These are phyloP conservation scores for Amyelois transitella DNA, from an alignment of 1,140 invertebrate genomes.

Conservation along the genomic window DNA sequence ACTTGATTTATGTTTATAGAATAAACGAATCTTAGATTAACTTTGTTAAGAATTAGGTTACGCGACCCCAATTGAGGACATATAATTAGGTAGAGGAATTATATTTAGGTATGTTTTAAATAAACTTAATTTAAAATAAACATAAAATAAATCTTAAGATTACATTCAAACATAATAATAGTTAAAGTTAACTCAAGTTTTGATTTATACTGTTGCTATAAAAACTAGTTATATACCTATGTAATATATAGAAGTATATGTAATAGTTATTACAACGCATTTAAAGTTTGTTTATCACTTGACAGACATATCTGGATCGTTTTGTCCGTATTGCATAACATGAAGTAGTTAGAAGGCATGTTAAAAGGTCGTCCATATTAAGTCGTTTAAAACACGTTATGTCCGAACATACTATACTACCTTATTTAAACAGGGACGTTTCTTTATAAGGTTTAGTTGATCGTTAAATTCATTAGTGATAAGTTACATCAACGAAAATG, in stretches of 20 bases:
- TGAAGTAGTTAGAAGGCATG: neutral
- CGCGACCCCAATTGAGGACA: too few species aligned
- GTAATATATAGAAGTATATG: neutral
- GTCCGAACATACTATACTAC: conserved; percentile 16
- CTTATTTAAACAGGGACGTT: conserved; percentile 36
- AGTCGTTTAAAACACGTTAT: conserved; percentile 52
- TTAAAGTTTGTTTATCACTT: neutral
- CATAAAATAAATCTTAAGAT: too few species aligned
- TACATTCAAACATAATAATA: too few species aligned
- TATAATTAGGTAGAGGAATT: too few species aligned
- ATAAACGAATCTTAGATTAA: too few species aligned
- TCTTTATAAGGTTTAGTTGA: conserved; percentile 25
- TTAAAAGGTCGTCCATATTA: conserved; percentile 38
- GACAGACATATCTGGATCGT: neutral
- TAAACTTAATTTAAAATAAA: too few species aligned
- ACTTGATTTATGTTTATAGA: too few species aligned
- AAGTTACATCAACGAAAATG: neutral
- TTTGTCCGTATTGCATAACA: neutral
- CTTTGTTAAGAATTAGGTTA: too few species aligned
- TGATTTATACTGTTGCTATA: too few species aligned
- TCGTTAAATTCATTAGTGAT: neutral
- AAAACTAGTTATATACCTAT: too few species aligned
- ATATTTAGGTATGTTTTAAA: too few species aligned
- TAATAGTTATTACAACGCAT: neutral
- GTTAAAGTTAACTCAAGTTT: too few species aligned